Percentiles rank a stretch among this genome's conserved stretches.
phyloP scores from a whole-genome alignment of 1,140 invertebrate genomes.

The Euschistus heros region DNA sequence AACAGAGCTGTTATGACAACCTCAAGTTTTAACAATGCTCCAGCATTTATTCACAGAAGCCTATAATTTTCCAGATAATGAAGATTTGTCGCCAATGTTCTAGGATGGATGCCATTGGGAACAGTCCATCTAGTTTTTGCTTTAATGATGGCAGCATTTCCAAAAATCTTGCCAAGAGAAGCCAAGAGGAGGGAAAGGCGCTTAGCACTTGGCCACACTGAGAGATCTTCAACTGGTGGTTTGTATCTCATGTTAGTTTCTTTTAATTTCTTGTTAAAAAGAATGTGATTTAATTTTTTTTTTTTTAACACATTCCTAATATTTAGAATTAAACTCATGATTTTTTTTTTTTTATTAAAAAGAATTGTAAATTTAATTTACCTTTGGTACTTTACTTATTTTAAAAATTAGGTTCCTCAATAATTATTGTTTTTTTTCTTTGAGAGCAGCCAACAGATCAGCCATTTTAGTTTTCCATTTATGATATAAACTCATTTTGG shows the following conservation, averaged over 20 bases:
- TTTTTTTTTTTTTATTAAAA: neutral
- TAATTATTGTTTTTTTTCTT: neutral
- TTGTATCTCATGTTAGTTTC: neutral
- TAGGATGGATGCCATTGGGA: constrained; percentile 31
- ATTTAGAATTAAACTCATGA: constrained; percentile 22
- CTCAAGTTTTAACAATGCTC: neutral
- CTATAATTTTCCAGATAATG: constrained; percentile 2
- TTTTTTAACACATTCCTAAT: neutral
- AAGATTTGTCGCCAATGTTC: constrained; percentile 6
- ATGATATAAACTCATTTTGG: neutral
- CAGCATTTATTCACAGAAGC: neutral
- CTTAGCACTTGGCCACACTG: neutral
- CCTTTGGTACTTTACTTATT: neutral
- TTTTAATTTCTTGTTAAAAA: neutral
- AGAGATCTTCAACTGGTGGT: neutral
- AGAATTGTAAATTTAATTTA: neutral
- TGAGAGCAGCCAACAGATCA: neutral
- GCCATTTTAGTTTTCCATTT: neutral
- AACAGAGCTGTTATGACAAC: neutral
- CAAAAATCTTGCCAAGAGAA: constrained; percentile 28
- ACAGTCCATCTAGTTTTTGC: constrained; percentile 24
- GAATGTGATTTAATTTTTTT: neutral
- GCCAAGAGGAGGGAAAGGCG: constrained; percentile 14
- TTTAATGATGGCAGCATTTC: constrained; percentile 27
- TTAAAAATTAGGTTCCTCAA: neutral